Evolutionary conservation across 2,113 vertebrate species (phyloP).

Genomic region (Apodemus sylvaticus): DNA sequence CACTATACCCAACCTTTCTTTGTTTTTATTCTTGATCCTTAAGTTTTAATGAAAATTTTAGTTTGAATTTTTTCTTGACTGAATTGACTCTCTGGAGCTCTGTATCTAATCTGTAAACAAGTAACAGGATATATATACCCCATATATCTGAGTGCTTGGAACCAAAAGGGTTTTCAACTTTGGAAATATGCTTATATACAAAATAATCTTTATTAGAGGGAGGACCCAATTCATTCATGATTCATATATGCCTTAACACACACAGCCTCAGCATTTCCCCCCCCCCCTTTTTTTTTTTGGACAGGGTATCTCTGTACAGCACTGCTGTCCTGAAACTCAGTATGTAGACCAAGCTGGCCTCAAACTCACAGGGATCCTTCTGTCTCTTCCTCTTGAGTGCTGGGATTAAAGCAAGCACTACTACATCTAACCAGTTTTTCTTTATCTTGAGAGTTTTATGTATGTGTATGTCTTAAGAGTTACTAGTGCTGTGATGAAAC

Average conservation of each 20-base stretch:
- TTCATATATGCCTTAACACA: neutral
- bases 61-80: neutral
- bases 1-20: neutral
- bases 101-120: slow-evolving; percentile 22
- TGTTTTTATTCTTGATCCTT: neutral
- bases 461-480: neutral
- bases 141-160: neutral
- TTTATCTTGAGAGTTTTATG: neutral
- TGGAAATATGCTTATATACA: neutral
- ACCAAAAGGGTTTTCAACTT: neutral
- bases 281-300: neutral
- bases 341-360: neutral
- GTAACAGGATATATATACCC: neutral
- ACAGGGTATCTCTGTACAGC: neutral
- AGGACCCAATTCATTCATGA: neutral
- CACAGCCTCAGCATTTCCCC: neutral
- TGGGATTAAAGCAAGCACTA: neutral
- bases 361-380: neutral
- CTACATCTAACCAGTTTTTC: neutral
- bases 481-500: neutral
- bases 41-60: neutral
- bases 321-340: neutral
- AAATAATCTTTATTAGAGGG: neutral
- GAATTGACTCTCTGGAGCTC: neutral
- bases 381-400: neutral